Evolutionary conservation across 1,140 invertebrate species (phyloP).

Genomic region (Carcinoscorpius rotundicauda): DNA sequence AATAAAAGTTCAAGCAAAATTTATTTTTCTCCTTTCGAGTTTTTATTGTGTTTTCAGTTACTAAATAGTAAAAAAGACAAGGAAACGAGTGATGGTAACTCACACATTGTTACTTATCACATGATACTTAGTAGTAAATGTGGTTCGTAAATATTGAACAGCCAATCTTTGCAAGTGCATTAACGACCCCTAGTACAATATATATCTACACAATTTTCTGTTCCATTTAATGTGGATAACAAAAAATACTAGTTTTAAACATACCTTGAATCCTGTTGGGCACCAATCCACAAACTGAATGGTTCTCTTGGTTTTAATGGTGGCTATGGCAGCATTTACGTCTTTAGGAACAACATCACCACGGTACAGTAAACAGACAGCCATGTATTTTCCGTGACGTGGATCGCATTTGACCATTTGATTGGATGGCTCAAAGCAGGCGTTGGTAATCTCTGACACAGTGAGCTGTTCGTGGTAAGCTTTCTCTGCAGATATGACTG

Average conservation of each 20-base stretch:
- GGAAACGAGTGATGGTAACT: too few species aligned
- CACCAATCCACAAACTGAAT: conserved; percentile 88
- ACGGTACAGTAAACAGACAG: conserved; percentile 17
- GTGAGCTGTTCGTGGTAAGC: conserved; percentile 21
- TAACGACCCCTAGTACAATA: too few species aligned
- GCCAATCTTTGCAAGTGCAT: too few species aligned
- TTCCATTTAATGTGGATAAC: too few species aligned
- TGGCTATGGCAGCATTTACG: conserved; percentile 20
- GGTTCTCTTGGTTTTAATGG: conserved; percentile 31
- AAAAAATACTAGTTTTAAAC: not conserved
- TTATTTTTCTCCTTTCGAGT: too few species aligned
- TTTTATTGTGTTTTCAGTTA: too few species aligned
- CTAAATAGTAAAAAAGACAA: too few species aligned
- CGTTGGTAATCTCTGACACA: conserved; percentile 18
- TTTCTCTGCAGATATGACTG: conserved; percentile 16
- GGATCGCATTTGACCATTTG: conserved; percentile 22
- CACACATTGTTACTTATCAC: too few species aligned
- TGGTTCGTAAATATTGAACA: too few species aligned
- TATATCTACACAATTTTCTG: too few species aligned
- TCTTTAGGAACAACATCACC: conserved; percentile 20
- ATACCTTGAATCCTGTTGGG: conserved; percentile 64
- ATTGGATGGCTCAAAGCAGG: conserved; percentile 20
- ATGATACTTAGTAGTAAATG: too few species aligned
- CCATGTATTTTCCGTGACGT: conserved; percentile 21
- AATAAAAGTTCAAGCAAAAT: too few species aligned